Evolutionary conservation across 1,140 invertebrate species (phyloP), one percentile per base, ranked within the genome.

Genomic region (Manduca sexta): DNA sequence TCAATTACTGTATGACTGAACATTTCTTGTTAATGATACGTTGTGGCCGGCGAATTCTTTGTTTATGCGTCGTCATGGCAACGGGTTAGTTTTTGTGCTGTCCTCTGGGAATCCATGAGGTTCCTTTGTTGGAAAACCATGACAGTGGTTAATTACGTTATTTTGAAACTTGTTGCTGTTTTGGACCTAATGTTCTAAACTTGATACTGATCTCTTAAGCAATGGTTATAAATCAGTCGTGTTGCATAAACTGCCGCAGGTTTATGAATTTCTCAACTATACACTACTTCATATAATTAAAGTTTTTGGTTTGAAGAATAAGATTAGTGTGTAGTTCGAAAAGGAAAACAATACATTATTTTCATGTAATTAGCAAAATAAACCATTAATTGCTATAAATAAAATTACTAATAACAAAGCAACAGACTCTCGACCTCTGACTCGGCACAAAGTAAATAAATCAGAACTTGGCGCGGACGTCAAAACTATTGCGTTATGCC

Each of bases 371-470:
- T 26, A 26, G 8, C 8, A 26, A 26, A 26, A 26, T 8, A 5
- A 3, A 26, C 4, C 21, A 26, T 8, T 26, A 26, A 26, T 26
- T 26, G 21, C 8, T 26, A 26, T 26, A 5, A 3, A 8, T 35
- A 35, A 35, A 12, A 35, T 14, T 14, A 35, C 34, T 35, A 35
- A 17, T 13, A 29, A 29, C 21, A 29, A n/a, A n/a, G 14, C 21
- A 43, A 29, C 35, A 46, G 35, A 46, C 21, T 10, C n/a, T 11
- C 13, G 29, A 38, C 42, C 49, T 56, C 16, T 47, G 45, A 54
- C 44, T 40, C 41, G 49, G 41, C 49, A 56, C 56, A 52, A 58
- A 61, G 48, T 63, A 69, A 68, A 74, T 74, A 71, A 76, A 76
- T 73, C 73, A 74, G 51, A 67, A 64, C 58, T 63, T 54, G 40